Conservation (phyloP, 2,113 vertebrate genomes). For the Cyprinus carpio region DNA sequence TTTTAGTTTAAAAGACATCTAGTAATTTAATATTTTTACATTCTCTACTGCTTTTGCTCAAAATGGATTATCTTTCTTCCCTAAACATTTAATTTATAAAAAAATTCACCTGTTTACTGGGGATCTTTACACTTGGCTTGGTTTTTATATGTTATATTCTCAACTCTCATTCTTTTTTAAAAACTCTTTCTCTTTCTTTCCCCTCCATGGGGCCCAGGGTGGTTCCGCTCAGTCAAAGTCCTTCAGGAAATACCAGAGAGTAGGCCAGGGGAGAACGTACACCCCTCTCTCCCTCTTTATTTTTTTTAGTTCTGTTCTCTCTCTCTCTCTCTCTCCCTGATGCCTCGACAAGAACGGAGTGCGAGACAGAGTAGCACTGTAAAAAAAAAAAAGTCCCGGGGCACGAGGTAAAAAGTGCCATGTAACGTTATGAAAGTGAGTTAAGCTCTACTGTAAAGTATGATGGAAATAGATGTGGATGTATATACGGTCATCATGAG, state of each 20-base stretch:
- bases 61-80: background rate
- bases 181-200: constrained; percentile 48
- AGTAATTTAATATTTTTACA: background rate
- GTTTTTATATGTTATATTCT: constrained; percentile 47
- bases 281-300: constrained; percentile 67
- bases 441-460: constrained; percentile 35
- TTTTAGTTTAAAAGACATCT: background rate
- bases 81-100: background rate
- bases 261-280: constrained; percentile 67
- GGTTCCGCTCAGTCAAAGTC: constrained; percentile 80
- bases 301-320: constrained; percentile 57
- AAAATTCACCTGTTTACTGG: constrained; percentile 44
- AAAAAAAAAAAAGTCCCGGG: background rate
- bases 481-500: constrained; percentile 50
- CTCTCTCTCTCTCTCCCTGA: background rate
- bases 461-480: constrained; percentile 43
- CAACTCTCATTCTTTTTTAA: constrained; percentile 45
- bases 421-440: constrained; percentile 31
- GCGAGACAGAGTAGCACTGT: background rate
- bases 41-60: background rate
- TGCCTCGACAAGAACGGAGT: background rate
- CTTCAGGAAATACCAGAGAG: constrained; percentile 82
- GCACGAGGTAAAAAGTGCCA: constrained; percentile 1
- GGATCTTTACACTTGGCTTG: constrained; percentile 57
- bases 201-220: constrained; percentile 73